Evolutionary conservation across 2,113 vertebrate genomes (phyloP), one percentile per base, ranked within the genome.

Genomic region (Suncus etruscus): DNA sequence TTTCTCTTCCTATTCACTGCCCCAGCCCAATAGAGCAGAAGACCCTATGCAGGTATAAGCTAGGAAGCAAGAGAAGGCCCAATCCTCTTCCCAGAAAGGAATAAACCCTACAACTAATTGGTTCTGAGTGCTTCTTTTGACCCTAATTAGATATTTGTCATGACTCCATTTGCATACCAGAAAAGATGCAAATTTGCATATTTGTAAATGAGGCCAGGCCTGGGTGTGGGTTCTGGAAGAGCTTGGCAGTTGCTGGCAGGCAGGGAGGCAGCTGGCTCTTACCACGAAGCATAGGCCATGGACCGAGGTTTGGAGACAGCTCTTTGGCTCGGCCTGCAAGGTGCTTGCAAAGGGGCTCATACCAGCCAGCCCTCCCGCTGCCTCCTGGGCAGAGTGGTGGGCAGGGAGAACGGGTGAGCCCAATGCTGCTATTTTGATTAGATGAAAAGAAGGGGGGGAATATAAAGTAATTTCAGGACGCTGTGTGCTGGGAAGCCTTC

Each of bases 131-230:
- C 97, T 98, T 98, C 98, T 98, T 98, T 98, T 99, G 98, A 99
- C 98, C 98, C 98, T 99, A 98, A 99, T 99, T 98, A 99, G 98
- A 95, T 96, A 97, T 98, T 98, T 98, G 98, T 98, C 98, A 98
- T 98, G 98, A 98, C 95, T 97, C 97, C 96, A 98, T 98, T 98
- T 98, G 98, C 98, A 98, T 98, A 98, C 98, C 98, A 99, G 98
- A 98, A 98, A 98, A 98, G 98, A 98, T 98, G 97, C 97, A 97
- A 96, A 99, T 99, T 98, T 98, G 98, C 98, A 98, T 98, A 98
- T 98, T 98, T 98, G 98, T 98, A 98, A 98, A 98, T 97, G 98
- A 98, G 98, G 98, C 98, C 45, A 96, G 97, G 97, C 97, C 97
- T 97, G 97, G 97, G 96, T 93, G 97, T 98, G 97, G 90, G 84